Percentiles rank a stretch among this genome's conserved stretches.
phyloP scores from a whole-genome alignment of 2,113 vertebrate genomes.

The Elgaria multicarinata region DNA sequence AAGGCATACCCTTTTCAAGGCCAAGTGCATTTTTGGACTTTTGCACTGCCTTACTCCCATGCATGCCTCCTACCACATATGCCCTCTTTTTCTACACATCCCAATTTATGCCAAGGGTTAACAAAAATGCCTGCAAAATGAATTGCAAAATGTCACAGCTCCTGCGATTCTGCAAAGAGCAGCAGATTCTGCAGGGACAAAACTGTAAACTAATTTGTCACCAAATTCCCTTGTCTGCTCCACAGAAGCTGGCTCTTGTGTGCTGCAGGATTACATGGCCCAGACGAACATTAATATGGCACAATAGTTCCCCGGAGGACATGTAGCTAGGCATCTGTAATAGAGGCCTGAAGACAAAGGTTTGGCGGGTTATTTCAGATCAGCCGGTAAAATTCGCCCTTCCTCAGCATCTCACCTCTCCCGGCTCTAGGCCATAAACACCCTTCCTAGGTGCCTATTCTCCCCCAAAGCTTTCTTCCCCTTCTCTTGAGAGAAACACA shows the following conservation, averaged over 20 bases:
- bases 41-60: background rate
- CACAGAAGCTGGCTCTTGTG: background rate
- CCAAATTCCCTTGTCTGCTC: slow-evolving; percentile 17
- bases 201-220: slow-evolving; percentile 33
- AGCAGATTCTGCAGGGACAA: background rate
- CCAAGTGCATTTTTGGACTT: background rate
- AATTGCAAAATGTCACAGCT: background rate
- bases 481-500: background rate
- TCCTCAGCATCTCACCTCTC: background rate
- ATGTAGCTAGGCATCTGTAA: background rate
- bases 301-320: slow-evolving; percentile 13
- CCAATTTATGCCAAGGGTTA: background rate
- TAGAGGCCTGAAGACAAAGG: background rate
- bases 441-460: background rate
- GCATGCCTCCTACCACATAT: background rate
- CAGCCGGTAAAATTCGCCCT: background rate
- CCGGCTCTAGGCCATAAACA: background rate
- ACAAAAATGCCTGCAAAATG: background rate
- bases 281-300: slow-evolving; percentile 14
- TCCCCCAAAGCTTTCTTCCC: background rate
- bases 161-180: slow-evolving; percentile 22
- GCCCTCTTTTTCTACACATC: background rate
- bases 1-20: background rate
- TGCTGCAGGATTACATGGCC: slow-evolving; percentile 7
- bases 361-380: slow-evolving; percentile 2